Evolutionary conservation across 2,888 invertebrate species (phyloP).

Genomic region (Leucophenga montana): DNA sequence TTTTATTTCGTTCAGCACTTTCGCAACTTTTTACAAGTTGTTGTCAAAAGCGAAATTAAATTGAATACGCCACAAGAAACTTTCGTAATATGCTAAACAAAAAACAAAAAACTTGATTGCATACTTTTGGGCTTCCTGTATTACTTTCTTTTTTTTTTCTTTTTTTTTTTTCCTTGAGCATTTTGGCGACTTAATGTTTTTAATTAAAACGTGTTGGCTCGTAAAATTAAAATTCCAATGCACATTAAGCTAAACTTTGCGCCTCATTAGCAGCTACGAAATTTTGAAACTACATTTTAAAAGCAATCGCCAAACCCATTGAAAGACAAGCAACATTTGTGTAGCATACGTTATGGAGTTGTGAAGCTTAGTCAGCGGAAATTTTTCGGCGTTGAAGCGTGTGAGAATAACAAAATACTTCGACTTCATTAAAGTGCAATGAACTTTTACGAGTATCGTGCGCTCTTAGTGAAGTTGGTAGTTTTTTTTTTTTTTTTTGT

Average conservation of each 20-base stretch:
- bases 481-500: no score
- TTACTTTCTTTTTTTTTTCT: background rate
- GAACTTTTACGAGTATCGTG: constrained; percentile 43
- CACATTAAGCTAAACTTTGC: constrained; percentile 18
- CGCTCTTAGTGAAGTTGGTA: background rate
- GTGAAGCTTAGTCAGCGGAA: constrained; percentile 16
- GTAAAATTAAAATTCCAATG: constrained; percentile 12
- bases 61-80: constrained; percentile 48
- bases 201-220: constrained; percentile 22
- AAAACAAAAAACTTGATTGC: constrained; percentile 17
- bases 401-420: constrained; percentile 4
- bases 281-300: constrained; percentile 17
- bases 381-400: background rate
- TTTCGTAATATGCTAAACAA: constrained; percentile 57
- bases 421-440: constrained; percentile 56
- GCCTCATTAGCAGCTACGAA: constrained; percentile 34
- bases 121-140: constrained; percentile 38
- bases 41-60: constrained; percentile 5
- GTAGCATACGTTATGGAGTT: background rate
- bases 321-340: no score
- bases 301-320: background rate
- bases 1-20: no score
- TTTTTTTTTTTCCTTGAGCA: background rate
- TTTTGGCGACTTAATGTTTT: constrained; percentile 8
- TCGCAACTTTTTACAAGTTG: background rate